Base-by-base conservation (phyloP, 2,888 invertebrate genomes). In the Pemphredon lugubris region DNA sequence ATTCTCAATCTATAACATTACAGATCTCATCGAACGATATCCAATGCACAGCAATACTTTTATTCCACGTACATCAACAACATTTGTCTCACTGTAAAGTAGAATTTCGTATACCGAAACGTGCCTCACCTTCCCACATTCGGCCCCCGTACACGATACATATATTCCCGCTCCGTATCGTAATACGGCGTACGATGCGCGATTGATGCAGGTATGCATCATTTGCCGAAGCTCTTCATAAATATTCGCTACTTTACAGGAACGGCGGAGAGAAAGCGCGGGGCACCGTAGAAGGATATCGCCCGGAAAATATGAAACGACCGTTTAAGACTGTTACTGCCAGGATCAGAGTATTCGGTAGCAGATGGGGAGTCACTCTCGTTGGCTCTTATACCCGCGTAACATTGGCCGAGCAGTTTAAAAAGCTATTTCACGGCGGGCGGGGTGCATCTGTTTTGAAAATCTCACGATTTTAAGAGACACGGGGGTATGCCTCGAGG, bases 381-480 rank as follows among this genome's bases (percentile, higher is more conserved):
- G n/a, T 58, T 18, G 53, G 50, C 60, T 42, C 53, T 55, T 63
- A 61, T 53, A 65, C 75, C n/a, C 64, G 63, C 64, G 77, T 74
- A 77, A 81, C 80, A 75, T 80, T 73, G 81, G 76, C 54, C 73
- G 74, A 76, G 77, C 82, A 86, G 83, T 86, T 87, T 87, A 87
- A 87, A 87, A 87, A 84, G 85, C 86, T 80, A 87, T 87, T 86
- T 76, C 76, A 73, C 75, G 66, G 70, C 66, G 70, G 68, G 50
- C 73, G 76, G 87, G 87, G 87, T 86, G 86, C 85, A 86, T 87
- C 84, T 86, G 84, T 82, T 87, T 84, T 84, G 81, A 75, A 78
- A 78, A 81, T 83, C 82, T 80, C 73, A 73, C 75, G 80, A 77
- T 83, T 82, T 83, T 73, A 76, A 74, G 79, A 79, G 82, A 79